Evolutionary conservation across 1,140 invertebrate species (phyloP), one percentile per base, ranked within the genome.

Genomic region (Tribolium castaneum): DNA sequence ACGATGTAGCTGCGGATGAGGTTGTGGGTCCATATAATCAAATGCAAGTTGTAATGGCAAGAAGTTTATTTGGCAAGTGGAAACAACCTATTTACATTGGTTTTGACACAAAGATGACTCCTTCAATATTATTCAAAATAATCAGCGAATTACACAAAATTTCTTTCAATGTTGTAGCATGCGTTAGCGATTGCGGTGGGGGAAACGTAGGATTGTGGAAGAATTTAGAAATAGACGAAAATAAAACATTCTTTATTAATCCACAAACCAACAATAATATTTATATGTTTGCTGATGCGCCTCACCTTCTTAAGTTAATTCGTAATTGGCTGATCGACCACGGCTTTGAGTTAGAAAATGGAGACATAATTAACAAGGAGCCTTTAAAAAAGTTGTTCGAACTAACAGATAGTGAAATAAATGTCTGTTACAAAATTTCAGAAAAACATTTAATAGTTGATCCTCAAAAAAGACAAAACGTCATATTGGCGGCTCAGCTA

Each of bases 1-100:
- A 19, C 16, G 16, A 19, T 19, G 16, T 19, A 19, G 16, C 16
- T 19, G 16, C 16, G 16, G 16, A 19, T 19, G 16, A 19, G 16
- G 16, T 19, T 19, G 16, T 19, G 16, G 16, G 16, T 19, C 16
- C 16, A 19, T 19, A 19, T 19, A 19, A 19, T 19, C 16, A 19
- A 19, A 82, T 86, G 81, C 84, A 87, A 77, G 82, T 83, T n/a
- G 71, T 84, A 7, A 82, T 87, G 72, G 82, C 81, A 6, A 75
- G 83, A 76, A 83, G 85, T 34, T 59, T 87, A 6, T 82, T 82
- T 62, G 70, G 50, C n/a, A 71, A 82, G 14, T 87, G 85, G 85
- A 85, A 86, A 59, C 86, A 87, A 56, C 81, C 76, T 2, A 77
- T 86, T 7, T 86, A 82, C 59, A 16, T 83, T 12, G 78, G 77